phyloP scores from a whole-genome alignment of 2,113 vertebrate genomes.

The Cyprinodon variegatus region DNA sequence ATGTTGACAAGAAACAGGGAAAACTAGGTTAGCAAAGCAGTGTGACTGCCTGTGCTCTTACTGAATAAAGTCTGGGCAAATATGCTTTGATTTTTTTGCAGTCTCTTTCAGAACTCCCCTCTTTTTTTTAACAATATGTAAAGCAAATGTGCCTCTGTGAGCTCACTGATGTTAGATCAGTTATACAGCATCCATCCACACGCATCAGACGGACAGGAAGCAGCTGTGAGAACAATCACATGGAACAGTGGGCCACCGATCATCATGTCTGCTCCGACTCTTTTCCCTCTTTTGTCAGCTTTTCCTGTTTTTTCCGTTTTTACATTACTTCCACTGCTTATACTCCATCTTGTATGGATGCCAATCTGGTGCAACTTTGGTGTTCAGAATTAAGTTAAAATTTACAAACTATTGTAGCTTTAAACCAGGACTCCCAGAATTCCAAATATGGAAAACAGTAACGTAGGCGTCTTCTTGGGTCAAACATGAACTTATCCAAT shows the following conservation, averaged over 20 bases:
- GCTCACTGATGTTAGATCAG: constrained; percentile 23
- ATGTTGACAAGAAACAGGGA: neutral
- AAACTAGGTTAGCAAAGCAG: constrained; percentile 19
- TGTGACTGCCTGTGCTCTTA: constrained; percentile 1
- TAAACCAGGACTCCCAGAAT: neutral
- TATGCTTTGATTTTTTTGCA: neutral
- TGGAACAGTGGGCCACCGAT: constrained; percentile 6
- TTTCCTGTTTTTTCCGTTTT: constrained; percentile 58
- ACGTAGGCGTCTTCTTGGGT: neutral
- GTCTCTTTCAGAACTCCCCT: neutral
- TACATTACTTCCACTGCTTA: neutral
- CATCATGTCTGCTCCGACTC: constrained; percentile 14
- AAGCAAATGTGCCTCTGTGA: constrained; percentile 5
- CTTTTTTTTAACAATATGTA: neutral
- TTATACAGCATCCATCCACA: constrained; percentile 41
- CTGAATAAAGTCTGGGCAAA: constrained; percentile 8
- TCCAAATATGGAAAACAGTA: neutral
- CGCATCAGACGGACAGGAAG: constrained; percentile 47
- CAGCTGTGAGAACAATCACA: constrained; percentile 51
- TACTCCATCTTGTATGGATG: neutral
- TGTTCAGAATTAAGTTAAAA: neutral
- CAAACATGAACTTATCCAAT: neutral
- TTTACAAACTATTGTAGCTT: neutral
- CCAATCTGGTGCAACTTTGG: neutral
- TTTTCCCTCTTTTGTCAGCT: constrained; percentile 50